A percentile compares a stretch with the other conserved stretches of the same genome.
phyloP scores from a whole-genome alignment of 2,888 invertebrate species.

The Hypomecis punctinalis region DNA sequence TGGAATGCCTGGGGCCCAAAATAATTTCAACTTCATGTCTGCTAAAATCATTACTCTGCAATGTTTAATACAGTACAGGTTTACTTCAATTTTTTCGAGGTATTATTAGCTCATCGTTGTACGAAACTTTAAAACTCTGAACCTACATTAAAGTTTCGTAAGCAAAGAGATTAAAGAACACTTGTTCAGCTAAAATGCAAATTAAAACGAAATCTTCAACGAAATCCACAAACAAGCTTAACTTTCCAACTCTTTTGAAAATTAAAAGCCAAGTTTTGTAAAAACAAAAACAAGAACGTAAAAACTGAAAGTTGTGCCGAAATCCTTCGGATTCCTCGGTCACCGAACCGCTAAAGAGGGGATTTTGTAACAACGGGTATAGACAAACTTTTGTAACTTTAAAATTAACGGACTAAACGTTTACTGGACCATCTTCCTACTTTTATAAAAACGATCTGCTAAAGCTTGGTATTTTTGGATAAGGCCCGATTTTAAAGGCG shows the following conservation, averaged over 20 bases:
- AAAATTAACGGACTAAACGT: too few relatives aligned
- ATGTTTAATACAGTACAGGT: too few relatives aligned
- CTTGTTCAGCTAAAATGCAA: background rate
- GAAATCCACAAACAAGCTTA: constrained; percentile 1
- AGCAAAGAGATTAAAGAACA: constrained; percentile 1
- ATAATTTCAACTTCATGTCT: too few relatives aligned
- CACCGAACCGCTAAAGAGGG: background rate
- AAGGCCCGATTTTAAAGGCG: too few relatives aligned
- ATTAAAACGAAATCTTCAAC: background rate
- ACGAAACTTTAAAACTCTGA: background rate
- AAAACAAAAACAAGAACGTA: constrained; percentile 7
- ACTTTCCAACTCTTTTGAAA: constrained; percentile 1
- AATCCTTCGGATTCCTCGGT: background rate
- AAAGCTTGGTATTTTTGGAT: too few relatives aligned
- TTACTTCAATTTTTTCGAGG: too few relatives aligned
- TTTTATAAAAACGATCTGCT: too few relatives aligned
- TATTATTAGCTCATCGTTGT: background rate
- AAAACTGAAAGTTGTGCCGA: constrained; percentile 2
- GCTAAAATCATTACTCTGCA: too few relatives aligned
- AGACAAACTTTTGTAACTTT: too few relatives aligned
- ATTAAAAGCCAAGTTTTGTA: background rate
- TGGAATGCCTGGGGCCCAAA: too few relatives aligned
- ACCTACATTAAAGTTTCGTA: background rate
- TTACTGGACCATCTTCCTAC: too few relatives aligned
- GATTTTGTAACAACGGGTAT: background rate